Evolutionary conservation across 35 echinoderm and acorn worm genomes (phyloP).

Genomic region (Hemicentrotus pulcherrimus): DNA sequence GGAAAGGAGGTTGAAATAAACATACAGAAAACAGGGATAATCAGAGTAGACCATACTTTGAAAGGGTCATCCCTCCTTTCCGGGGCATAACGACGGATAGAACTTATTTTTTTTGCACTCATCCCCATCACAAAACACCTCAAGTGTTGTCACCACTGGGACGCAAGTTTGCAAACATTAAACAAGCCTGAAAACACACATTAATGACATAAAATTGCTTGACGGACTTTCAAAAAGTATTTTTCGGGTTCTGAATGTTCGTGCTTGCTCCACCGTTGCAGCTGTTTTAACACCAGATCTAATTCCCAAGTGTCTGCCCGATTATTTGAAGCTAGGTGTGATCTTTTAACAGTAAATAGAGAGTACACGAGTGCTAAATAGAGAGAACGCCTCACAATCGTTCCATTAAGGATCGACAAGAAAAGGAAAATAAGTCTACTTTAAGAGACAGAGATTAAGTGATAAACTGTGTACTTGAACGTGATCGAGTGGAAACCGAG

Average conservation of each 20-base stretch:
- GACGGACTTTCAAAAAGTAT: background rate
- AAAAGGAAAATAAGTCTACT: background rate
- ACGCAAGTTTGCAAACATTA: background rate
- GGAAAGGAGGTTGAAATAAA: no score
- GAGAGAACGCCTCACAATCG: conserved; percentile 1
- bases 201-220: conserved; percentile 19
- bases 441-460: conserved; percentile 46
- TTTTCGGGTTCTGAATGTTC: background rate
- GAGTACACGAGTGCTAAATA: background rate
- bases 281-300: conserved; percentile 35
- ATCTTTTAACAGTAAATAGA: conserved; percentile 8
- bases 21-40: no score
- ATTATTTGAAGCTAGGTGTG: conserved; percentile 51
- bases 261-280: conserved; percentile 30
- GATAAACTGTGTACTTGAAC: conserved; percentile 56
- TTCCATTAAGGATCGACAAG: background rate
- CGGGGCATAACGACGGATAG: background rate
- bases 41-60: no score
- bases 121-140: background rate
- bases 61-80: background rate
- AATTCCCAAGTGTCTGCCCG: conserved; percentile 30
- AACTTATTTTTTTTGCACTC: background rate
- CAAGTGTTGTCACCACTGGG: background rate
- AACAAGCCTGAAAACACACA: background rate
- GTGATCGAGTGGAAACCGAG: conserved; percentile 35